phyloP scores from a whole-genome alignment of 2,113 vertebrate genomes.

The Hippolais icterina region DNA sequence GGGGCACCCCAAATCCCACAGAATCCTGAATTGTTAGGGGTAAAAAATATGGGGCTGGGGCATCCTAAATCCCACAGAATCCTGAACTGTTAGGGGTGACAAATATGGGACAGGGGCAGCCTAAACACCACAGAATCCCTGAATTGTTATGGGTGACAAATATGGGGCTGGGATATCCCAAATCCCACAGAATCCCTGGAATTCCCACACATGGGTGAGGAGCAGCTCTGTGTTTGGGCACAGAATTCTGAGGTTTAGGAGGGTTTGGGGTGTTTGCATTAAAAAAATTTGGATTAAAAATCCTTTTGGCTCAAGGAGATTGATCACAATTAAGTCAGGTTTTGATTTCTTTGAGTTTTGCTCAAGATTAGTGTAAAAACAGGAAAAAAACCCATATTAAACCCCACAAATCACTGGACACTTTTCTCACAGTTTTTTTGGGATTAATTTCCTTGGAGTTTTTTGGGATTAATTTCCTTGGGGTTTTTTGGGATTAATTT shows the following conservation, averaged over 20 bases:
- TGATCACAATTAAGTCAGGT: not conserved
- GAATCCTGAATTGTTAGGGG: not conserved
- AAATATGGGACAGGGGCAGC: not conserved
- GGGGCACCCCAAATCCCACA: rapidly evolving
- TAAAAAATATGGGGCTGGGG: not conserved
- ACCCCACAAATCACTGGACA: not conserved
- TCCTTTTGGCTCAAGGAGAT: not conserved
- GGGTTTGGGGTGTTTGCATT: not conserved
- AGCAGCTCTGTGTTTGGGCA: not conserved
- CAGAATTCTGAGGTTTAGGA: not conserved
- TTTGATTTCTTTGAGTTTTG: not conserved
- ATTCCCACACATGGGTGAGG: rapidly evolving
- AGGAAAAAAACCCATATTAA: not conserved
- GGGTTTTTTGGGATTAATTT: no score
- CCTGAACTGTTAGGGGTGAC: rapidly evolving
- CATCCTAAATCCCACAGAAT: not conserved
- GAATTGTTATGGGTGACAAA: no score
- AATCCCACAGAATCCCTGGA: not conserved
- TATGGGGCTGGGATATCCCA: no score
- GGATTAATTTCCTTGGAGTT: no score
- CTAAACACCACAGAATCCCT: not conserved
- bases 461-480: not conserved
- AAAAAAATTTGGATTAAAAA: not conserved
- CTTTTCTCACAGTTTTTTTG: no score
- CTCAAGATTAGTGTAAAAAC: not conserved